Base-by-base conservation (phyloP, 1,140 invertebrate genomes). In the Listronotus oregonensis region DNA sequence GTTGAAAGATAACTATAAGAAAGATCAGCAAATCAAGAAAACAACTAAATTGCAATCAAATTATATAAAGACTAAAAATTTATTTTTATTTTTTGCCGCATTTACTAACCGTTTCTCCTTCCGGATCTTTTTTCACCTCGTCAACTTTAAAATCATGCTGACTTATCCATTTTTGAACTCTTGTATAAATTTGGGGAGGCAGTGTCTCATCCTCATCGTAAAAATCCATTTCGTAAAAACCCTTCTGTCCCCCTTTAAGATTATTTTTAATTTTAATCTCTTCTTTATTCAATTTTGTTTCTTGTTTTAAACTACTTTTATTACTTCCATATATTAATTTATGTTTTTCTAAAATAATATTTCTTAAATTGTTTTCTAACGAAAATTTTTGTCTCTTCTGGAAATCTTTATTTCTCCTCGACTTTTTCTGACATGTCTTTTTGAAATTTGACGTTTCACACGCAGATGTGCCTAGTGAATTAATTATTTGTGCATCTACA, bases 151-250 rank as follows among this genome's bases (percentile, higher is more conserved):
- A 76, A 68, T 76, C 72, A 50, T 74, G 68, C 17, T 57, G 63
- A 46, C 64, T 75, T 15, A 75, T 72, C 75, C 75, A 76, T 39
- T 74, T 71, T 8, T 71, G 69, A 27, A 76, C 72, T 32, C 73
- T 67, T n/a, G 65, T 67, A 47, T 67, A 73, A 17, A 67, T 69
- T 31, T 70, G 65, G 17, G 58, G 58, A 18, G 54, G 44, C n/a
- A 65, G 32, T 21, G 39, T 58, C 4, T 68, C 50, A 15, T 34
- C 15, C 1, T 61, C 46, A n/a, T 60, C 46, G 12, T 31, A 60
- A 37, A 40, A 50, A 21, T 71, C 68, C 34, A 62, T 57, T 32
- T 51, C 42, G 6, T 43, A 10, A 21, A 37, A 34, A n/a, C 17
- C 51, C 27, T 37, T 51, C 32, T 57, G 52, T 34, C 56, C 55